These are phyloP conservation scores for Catharus fuscescens DNA, from an alignment of 2,113 vertebrate genomes.

Conservation along the genomic window DNA sequence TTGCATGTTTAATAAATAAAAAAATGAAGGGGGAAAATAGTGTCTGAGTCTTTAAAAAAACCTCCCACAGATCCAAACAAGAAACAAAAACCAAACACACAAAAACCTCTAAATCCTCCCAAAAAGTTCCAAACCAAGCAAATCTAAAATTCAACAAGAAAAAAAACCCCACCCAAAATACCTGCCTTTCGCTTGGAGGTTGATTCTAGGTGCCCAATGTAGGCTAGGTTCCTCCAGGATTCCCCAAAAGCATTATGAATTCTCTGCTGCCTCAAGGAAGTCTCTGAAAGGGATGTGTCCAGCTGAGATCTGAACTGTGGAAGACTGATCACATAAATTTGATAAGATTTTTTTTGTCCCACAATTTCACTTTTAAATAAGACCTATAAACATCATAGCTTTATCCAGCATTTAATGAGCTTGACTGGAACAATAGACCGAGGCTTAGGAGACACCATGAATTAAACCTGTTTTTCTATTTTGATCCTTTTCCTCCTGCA, in stretches of 20 bases:
- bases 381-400: neutral
- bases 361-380: neutral
- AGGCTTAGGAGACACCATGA: neutral
- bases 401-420: neutral
- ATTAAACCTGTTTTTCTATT: slow-evolving; percentile 8
- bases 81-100: neutral
- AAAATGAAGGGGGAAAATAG: neutral
- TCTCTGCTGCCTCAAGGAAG: neutral
- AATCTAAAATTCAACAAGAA: neutral
- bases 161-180: no score
- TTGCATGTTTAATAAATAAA: neutral
- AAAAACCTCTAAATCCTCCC: neutral
- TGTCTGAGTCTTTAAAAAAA: neutral
- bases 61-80: neutral
- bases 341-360: neutral
- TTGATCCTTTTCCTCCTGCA: neutral
- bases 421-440: neutral
- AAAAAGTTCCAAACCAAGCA: neutral
- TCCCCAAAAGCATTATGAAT: neutral
- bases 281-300: neutral
- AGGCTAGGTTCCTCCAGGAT: neutral
- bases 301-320: neutral
- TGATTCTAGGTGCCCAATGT: neutral
- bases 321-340: neutral
- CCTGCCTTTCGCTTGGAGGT: neutral